Base-by-base conservation (phyloP, 2,113 vertebrate genomes). In the Panthera tigris region DNA sequence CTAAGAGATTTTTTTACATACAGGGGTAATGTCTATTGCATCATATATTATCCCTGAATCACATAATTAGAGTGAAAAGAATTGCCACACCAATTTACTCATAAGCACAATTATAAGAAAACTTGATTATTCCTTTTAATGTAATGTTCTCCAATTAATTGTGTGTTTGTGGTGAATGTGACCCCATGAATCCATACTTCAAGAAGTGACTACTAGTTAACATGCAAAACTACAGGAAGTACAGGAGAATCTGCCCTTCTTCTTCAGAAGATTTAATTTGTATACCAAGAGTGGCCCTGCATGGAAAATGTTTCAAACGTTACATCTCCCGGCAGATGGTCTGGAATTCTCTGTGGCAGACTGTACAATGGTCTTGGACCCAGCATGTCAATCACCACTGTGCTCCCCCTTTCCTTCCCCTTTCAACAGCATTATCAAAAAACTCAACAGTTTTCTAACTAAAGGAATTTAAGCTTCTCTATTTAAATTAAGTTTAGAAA, bases 51-150 rank as follows among this genome's bases (percentile, higher is more conserved):
- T 97, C 86, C 94, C 69, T 73, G 65, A 97, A 88, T 80, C 91
- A 96, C 7, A 25, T 96, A 98, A 98, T 98, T 98, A 95, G 65
- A 97, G 92, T 23, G 94, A 89, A 96, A 97, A 97, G 76, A 82
- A 94, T 96, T 96, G 78, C 97, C 94, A 95, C 69, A 97, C 96
- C 92, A 48, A 27, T 97, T 97, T 98, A 78, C 55, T 97, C 83
- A 25, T 95, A 98, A 98, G 57, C 48, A 1, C 86, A 97, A 97
- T 96, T 96, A 94, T 89, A 97, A 85, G 95, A 96, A 97, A 97
- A 97, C 85, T 89, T 98, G 73, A 98, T 98, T 97, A 98, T 97
- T 92, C 80, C 84, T 36, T 96, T 97, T 98, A 98, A 98, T 96
- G 96, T 97, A 96, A 96, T 98, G 98, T 98, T 97, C 76, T 93